Evolutionary conservation across 2,113 vertebrate genomes (phyloP).

Genomic region (Dissostichus mawsoni): DNA sequence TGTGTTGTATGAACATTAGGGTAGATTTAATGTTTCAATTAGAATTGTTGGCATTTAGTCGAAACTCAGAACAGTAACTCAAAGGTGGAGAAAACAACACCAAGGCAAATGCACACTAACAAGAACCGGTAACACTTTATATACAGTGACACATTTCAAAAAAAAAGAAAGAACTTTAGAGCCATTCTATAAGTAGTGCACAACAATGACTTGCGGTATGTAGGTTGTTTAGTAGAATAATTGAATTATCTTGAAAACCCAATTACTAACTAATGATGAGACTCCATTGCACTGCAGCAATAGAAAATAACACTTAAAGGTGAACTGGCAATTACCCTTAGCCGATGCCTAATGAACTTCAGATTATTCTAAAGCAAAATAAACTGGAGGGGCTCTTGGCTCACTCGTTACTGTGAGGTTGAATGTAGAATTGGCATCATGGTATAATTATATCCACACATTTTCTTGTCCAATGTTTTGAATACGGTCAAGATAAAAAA

Average conservation of each 20-base stretch:
- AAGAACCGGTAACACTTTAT: background rate
- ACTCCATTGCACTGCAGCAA: background rate
- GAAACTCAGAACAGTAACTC: background rate
- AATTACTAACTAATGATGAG: slow-evolving; percentile 26
- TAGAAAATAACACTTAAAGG: background rate
- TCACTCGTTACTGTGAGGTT: background rate
- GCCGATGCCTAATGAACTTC: background rate
- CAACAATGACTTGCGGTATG: background rate
- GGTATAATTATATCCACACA: background rate
- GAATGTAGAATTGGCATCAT: background rate
- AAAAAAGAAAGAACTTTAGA: background rate
- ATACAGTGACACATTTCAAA: background rate
- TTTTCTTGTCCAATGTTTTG: no score
- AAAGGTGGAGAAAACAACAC: fast-evolving
- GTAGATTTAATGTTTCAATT: slow-evolving; percentile 36
- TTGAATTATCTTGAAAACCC: slow-evolving; percentile 28
- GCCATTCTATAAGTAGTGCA: background rate
- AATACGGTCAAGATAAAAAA: background rate
- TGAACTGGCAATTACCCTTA: slow-evolving; percentile 11
- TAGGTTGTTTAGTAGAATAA: slow-evolving; percentile 5
- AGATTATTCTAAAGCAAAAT: background rate
- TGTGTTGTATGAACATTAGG: slow-evolving; percentile 13
- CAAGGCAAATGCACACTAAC: background rate
- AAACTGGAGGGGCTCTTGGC: background rate
- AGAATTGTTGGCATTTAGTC: slow-evolving; percentile 29